Evolutionary conservation across 1,140 invertebrate genomes (phyloP), one percentile per base, ranked within the genome.

Genomic region (Drosophila kikkawai): DNA sequence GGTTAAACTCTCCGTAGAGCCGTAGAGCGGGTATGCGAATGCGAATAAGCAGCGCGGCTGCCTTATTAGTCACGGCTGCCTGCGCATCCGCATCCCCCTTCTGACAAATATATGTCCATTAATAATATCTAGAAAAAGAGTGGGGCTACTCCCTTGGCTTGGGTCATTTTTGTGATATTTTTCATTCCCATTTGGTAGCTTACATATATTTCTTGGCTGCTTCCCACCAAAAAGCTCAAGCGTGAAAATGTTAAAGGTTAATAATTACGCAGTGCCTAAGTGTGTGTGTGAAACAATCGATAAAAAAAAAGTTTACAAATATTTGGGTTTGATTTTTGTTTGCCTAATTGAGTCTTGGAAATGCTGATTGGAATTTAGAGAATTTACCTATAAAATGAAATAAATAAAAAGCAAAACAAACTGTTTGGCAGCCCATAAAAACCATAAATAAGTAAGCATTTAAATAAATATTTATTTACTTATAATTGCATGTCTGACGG

Each of bases 201-300:
- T 34, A 34, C 42, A 13, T 37, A 29, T 50, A 17, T 42, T 34
- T 64, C 53, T 48, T 79, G 19, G 59, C 12, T 22, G 59, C 63
- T 81, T 79, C 84, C 70, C 84, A 88, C 69, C 69, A 68, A 81
- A 68, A 81, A 41, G 58, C 58, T 68, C 80, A 84, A 78, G 84
- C 85, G 84, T 88, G 84, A 88, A 88, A 88, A 88, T 88, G 84
- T 70, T 90, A 88, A 88, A 88, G 84, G 84, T 88, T 84, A 90
- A 88, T 90, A 88, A 90, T 90, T 84, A 88, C 70, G 84, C 71
- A 41, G 51, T 32, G 48, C 12, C 3, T 69, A 2, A 17, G 12
- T 19, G 34, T 41, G 64, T 53, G 56, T 70, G 71, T 69, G 53
- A 80, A 61, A 70, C 69, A 83, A 82, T 87, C 55, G 70, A 66